Evolutionary conservation across 64 coral and sea anemone species (phyloP).

Genomic region (Stylophora pistillata): DNA sequence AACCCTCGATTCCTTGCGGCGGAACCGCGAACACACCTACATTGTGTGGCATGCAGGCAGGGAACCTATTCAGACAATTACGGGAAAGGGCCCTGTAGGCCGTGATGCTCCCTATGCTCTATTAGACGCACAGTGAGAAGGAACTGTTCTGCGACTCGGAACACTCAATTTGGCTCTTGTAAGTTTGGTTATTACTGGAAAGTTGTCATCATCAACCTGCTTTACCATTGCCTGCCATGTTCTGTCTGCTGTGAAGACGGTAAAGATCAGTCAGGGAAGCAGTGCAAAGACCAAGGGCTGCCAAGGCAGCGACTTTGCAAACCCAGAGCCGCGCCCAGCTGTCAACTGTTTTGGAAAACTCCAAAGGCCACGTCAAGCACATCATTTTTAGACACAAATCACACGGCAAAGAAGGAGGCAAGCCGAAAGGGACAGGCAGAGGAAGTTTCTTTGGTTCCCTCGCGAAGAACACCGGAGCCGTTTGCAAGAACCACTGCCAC

Average conservation of each 20-base stretch:
- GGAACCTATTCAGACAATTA: not conserved
- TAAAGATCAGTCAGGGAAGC: not conserved
- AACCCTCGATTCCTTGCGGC: slow-evolving; percentile 23
- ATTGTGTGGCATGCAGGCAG: not conserved
- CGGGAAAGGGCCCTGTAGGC: not conserved
- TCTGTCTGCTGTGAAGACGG: slow-evolving; percentile 12
- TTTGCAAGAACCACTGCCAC: not conserved
- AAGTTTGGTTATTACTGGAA: not conserved
- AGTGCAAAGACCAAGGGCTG: slow-evolving; percentile 13
- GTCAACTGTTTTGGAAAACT: not conserved
- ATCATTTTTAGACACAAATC: too few relatives aligned
- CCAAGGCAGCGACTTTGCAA: not conserved
- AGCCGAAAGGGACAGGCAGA: not conserved
- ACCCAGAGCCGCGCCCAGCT: not conserved
- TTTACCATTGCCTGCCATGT: not conserved
- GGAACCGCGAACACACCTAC: slow-evolving; percentile 1
- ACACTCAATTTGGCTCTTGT: slow-evolving; percentile 6
- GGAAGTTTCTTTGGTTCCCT: not conserved
- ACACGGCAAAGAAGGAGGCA: not conserved
- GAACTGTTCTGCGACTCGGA: not conserved
- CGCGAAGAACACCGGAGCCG: not conserved
- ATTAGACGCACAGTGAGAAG: not conserved
- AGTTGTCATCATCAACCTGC: not conserved
- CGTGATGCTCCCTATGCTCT: not conserved
- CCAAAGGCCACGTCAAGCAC: not conserved